Evolutionary conservation across 2,888 invertebrate genomes (phyloP), one percentile per base, ranked within the genome.

Genomic region (Amiota mariae): DNA sequence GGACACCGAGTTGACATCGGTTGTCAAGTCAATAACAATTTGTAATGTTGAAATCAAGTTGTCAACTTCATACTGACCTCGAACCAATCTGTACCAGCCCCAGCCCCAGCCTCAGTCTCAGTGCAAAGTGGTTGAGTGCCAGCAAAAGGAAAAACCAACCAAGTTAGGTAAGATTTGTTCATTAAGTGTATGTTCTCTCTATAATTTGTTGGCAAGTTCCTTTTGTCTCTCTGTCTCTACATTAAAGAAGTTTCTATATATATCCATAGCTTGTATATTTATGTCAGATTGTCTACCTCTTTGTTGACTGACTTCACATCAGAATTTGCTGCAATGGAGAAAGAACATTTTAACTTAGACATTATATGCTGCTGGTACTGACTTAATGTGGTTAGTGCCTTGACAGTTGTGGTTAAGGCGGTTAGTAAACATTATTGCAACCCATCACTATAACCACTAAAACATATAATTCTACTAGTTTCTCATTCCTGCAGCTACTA

Each of bases 21-120:
- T 68, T 59, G 54, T 49, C 76, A 74, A 76, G 71, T 78, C 75
- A 78, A 77, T 82, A 79, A 77, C 82, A 81, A 81, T 76, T 72
- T 78, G 80, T 76, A 76, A 78, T 78, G 68, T 49, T 67, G 49
- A 68, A 68, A 68, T 68, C 20, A 68, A 68, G 67, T 20, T 68
- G 51, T 68, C 67, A n/a, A 24, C 10, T 13, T 36, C 63, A 63
- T 46, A 63, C 2, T 63, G 24, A 36, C 36, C 36, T 36, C 36
- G 36, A 36, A 36, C 36, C 36, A 36, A 36, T 36, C 36, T 36
- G 36, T 36, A 36, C 36, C 36, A 36, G 8, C 36, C 8, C 6
- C 36, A 36, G 36, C 0, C 36, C 8, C 24, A 24, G 24, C 24
- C 24, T 3, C 24, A 24, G n/a, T n/a, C n/a, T 2, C 24, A 24